Base-by-base conservation (phyloP, 2,797 vertebrate species). In the Typhlichthys subterraneus region DNA sequence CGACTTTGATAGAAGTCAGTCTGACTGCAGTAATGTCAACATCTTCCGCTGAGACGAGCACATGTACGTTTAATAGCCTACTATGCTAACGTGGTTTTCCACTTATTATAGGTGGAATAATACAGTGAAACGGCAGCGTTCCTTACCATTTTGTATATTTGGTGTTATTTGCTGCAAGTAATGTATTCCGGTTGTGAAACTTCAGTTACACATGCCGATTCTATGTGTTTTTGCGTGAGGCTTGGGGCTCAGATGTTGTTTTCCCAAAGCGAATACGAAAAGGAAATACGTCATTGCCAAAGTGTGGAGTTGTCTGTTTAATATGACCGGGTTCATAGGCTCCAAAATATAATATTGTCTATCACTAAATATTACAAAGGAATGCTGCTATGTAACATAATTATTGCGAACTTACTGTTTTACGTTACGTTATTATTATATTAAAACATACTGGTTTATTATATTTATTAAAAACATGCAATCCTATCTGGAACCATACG, bases 81-180 rank as follows among this genome's bases (percentile, higher is more conserved):
- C 3, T 1, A 65, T 54, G 83, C 82, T 83, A 84, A 65, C 29
- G 14, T 0, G 12, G 47, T 61, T 48, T 70, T 70, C 17, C 0
- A 11, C 1, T 1, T 0, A 0, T 13, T 13, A n/a, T 1, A 52
- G 51, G 38, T 45, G 0, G 23, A 56, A 14, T 0, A 17, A 45
- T 0, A 0, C 0, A 15, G 3, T 55, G 14, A 38, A 59, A 15
- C 2, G 0, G 0, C 0, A 0, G 6, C 0, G 0, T 1, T 52
- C 61, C 90, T 85, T 77, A 94, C 93, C 93, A 94, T 94, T 61
- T 71, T 89, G 80, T 66, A 46, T 74, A 45, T 14, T 10, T 9
- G 14, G 45, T 45, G 63, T 85, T 69, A 63, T 0, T 2, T 54
- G 2, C 83, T 75, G 19, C 47, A 8, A 7, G 14, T 12, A 45